Base-by-base conservation (phyloP, 2,797 vertebrate species). In the Amblyopsis hoosieri region DNA sequence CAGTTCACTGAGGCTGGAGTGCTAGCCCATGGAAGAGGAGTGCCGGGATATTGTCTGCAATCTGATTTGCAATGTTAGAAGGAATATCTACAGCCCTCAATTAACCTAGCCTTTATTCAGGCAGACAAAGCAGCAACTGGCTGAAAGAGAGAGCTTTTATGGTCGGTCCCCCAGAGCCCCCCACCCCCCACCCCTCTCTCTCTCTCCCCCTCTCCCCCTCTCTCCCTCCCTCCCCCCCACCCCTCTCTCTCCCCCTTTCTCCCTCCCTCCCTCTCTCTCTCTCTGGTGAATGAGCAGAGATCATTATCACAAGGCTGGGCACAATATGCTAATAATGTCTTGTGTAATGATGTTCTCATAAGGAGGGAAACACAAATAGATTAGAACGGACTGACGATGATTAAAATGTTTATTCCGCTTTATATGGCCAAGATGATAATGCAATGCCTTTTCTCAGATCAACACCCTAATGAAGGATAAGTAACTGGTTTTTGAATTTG, bases 71-170 rank as follows among this genome's bases (percentile, higher is more conserved):
- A 87, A 89, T 84, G 85, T 88, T 84, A 81, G 73, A 72, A 86
- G 86, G 85, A 91, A 91, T 90, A 90, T 90, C 85, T 82, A 78
- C 76, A 74, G 81, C 82, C 78, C 83, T 88, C 85, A 91, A 90
- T 91, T 87, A 92, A 81, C 75, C 74, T 79, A 42, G 78, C 78
- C 73, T 92, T 91, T 90, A 89, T 86, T 78, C 61, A 63, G 57
- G 62, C 79, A 79, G 80, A 90, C 88, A 91, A 91, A 90, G 84
- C 80, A 55, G 60, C 77, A 61, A 72, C 72, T 59, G 67, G 77
- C 86, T 87, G 84, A 90, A 90, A 91, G 88, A 84, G 78, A 58
- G 64, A 69, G 78, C 76, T 77, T 87, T 87, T 74, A 77, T 69
- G 51, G 61, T 46, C 10, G 64, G 62, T 68, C 6, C 47, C 65